phyloP scores from a whole-genome alignment of 2,113 vertebrate genomes.

The Furnarius figulus region DNA sequence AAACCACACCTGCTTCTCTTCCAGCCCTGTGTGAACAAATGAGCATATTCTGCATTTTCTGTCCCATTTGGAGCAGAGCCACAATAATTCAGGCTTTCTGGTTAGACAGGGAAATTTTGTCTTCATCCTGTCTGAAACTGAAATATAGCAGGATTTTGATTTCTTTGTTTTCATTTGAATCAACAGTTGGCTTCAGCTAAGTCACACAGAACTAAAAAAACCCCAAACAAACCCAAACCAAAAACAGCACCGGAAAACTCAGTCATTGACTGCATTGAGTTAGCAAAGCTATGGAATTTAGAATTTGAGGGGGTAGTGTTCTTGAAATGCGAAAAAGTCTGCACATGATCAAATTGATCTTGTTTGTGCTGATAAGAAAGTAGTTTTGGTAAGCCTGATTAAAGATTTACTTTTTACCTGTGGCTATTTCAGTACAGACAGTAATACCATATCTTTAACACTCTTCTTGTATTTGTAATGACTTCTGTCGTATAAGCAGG shows the following conservation, averaged over 20 bases:
- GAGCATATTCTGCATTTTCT: background rate
- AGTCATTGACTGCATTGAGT: background rate
- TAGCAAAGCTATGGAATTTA: background rate
- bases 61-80: background rate
- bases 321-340: background rate
- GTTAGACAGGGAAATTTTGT: background rate
- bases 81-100: background rate
- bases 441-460: background rate
- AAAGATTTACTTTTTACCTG: background rate
- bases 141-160: background rate
- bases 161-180: background rate
- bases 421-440: background rate
- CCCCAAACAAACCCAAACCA: no score
- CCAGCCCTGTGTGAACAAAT: rapidly evolving
- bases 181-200: background rate
- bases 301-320: background rate
- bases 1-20: background rate
- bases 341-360: background rate
- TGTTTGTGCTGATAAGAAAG: background rate
- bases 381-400: background rate
- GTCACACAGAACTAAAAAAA: background rate
- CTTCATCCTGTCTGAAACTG: background rate
- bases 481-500: background rate
- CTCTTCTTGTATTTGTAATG: background rate
- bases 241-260: background rate